phyloP scores from a whole-genome alignment of 2,888 invertebrate genomes.

The Agrochola lychnidis region DNA sequence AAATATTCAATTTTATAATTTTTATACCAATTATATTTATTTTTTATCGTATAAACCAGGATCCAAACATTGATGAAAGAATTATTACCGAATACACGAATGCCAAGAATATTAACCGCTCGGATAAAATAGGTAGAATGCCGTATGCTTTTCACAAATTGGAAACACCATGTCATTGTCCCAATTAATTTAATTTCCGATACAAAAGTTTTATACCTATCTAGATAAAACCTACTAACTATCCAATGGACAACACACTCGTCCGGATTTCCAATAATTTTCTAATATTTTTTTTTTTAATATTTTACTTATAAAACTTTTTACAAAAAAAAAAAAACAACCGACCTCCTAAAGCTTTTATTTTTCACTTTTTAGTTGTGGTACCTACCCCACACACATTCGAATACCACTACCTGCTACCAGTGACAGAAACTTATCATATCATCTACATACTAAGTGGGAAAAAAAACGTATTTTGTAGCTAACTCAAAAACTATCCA shows the following conservation, averaged over 20 bases:
- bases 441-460: no score
- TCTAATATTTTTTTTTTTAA: no score
- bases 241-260: not conserved
- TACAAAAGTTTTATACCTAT: not conserved
- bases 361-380: no score
- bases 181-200: constrained; percentile 20
- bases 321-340: no score
- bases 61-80: not conserved
- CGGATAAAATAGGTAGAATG: not conserved
- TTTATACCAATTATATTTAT: not conserved
- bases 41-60: not conserved
- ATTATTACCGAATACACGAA: not conserved
- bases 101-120: not conserved
- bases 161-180: constrained; percentile 11
- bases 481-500: no score
- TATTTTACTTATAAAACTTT: no score
- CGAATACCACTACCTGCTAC: no score
- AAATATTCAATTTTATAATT: not conserved
- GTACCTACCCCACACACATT: no score
- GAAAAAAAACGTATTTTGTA: no score
- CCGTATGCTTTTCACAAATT: constrained; percentile 11
- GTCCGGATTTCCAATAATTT: not conserved
- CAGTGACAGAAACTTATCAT: no score
- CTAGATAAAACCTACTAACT: not conserved
- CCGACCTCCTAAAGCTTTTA: no score